Percentiles rank a stretch among this genome's conserved stretches.
Conservation (phyloP, 2,888 invertebrate species). For the Drosophila diplacantha region DNA sequence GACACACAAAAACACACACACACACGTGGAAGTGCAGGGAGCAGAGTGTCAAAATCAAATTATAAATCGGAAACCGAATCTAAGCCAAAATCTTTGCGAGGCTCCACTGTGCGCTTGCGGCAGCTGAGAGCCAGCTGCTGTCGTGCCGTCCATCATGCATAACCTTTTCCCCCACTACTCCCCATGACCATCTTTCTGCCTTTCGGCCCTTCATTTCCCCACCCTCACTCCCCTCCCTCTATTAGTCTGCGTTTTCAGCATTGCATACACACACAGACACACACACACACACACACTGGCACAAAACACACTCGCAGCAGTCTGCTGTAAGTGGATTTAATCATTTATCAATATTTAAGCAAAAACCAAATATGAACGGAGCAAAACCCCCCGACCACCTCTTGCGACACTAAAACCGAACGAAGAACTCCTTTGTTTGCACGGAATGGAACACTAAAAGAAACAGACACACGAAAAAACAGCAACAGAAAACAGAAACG, state of each 20-base stretch:
- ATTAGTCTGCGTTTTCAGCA: constrained; percentile 31
- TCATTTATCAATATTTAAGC: constrained; percentile 45
- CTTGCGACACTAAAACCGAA: constrained; percentile 7
- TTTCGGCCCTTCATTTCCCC: constrained; percentile 6
- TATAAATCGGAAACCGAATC: constrained; percentile 14
- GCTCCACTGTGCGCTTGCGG: constrained; percentile 30
- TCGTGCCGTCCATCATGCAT: constrained; percentile 25
- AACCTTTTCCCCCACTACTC: constrained; percentile 26
- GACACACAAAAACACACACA: constrained; percentile 5
- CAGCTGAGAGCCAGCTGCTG: constrained; percentile 32
- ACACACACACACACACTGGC: constrained; percentile 5
- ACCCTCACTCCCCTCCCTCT: constrained; percentile 8
- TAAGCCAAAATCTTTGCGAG: constrained; percentile 20
- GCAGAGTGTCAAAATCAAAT: constrained; percentile 13
- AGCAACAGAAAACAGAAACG: constrained; percentile 37
- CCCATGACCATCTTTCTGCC: not conserved
- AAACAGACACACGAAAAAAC: constrained; percentile 30
- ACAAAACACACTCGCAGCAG: constrained; percentile 7
- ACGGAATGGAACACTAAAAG: constrained; percentile 29
- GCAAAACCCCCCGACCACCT: constrained; percentile 1
- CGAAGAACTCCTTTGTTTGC: constrained; percentile 45
- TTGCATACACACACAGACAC: constrained; percentile 37
- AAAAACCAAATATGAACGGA: constrained; percentile 22
- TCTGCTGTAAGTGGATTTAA: constrained; percentile 29
- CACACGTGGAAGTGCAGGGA: constrained; percentile 6